Base-by-base conservation (phyloP, 2,888 invertebrate species). In the Hemistola chrysoprasaria region DNA sequence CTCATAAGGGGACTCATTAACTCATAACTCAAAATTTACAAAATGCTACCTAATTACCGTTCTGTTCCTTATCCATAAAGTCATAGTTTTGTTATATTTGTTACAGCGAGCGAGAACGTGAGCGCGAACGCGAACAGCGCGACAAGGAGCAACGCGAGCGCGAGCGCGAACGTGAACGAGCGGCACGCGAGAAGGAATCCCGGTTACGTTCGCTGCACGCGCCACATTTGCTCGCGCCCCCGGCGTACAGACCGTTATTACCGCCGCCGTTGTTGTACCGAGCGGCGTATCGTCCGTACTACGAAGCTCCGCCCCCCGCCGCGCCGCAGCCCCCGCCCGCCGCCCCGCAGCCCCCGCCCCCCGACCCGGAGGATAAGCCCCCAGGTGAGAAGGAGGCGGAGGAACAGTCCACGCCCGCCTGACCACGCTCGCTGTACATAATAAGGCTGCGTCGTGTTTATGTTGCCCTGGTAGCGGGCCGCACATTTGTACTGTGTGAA, bases 91-190 rank as follows among this genome's bases (percentile, higher is more conserved):
- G n/a, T n/a, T n/a, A n/a, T n/a, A n/a, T n/a, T n/a, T n/a, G n/a
- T 47, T 59, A 38, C 60, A 65, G 84, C 63, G 91, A 91, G 50
- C 66, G 88, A 8, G 86, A 88, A 42, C 55, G 72, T 1, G 69
- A 71, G 53, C 60, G 77, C 20, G 78, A 81, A 55, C 74, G 71
- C 69, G 84, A 68, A 50, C 90, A 71, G 60, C 81, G 78, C 50
- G 90, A 74, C 71, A 84, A 78, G 63, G 88, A 86, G 51, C 80
- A 71, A 29, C 75, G 73, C 6, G 56, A 61, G 35, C 50, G 71
- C 16, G 78, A 78, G 22, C 64, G 78, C 6, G 78, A 77, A 47
- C 75, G 86, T 22, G 68, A 65, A 34, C 79, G 74, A 16, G 16
- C 16, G 3, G 16, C 16, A 27, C 61, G 78, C 3, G 84, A 79